These are phyloP conservation scores for Drosophila meridionalis DNA, from an alignment of 2,888 invertebrate genomes.

Conservation along the genomic window DNA sequence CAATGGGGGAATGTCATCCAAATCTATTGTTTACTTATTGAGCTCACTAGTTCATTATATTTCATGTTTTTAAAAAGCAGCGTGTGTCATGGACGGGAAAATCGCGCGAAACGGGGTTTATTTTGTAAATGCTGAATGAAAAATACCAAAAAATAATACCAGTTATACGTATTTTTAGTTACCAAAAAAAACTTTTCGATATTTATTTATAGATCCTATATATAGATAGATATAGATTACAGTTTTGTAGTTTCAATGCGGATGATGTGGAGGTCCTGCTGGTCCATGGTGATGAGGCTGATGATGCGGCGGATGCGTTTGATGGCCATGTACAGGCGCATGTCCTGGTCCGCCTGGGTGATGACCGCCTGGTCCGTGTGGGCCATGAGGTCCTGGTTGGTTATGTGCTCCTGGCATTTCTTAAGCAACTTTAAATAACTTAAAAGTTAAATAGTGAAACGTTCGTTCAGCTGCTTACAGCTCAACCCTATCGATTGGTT, in stretches of 20 bases:
- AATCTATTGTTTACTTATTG: constrained; percentile 27
- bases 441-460: constrained; percentile 2
- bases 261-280: constrained; percentile 16
- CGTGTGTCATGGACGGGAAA: constrained; percentile 14
- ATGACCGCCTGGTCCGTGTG: constrained; percentile 7
- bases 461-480: constrained; percentile 6
- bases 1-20: constrained; percentile 21
- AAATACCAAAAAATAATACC: background rate
- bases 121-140: background rate
- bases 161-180: background rate
- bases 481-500: constrained; percentile 11
- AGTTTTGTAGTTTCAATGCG: constrained; percentile 1
- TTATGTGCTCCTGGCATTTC: constrained; percentile 38
- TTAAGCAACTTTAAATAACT: background rate
- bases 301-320: constrained; percentile 29
- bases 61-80: constrained; percentile 21
- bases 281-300: constrained; percentile 26
- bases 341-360: constrained; percentile 23
- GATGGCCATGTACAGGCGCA: constrained; percentile 13
- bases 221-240: background rate
- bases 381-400: background rate
- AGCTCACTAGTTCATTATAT: constrained; percentile 6
- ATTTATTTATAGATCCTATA: background rate
- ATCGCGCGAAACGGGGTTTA: background rate
- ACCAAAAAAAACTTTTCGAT: background rate